Evolutionary conservation across 2,113 vertebrate species (phyloP), one percentile per base, ranked within the genome.

Genomic region (Choloepus hoffmanni): DNA sequence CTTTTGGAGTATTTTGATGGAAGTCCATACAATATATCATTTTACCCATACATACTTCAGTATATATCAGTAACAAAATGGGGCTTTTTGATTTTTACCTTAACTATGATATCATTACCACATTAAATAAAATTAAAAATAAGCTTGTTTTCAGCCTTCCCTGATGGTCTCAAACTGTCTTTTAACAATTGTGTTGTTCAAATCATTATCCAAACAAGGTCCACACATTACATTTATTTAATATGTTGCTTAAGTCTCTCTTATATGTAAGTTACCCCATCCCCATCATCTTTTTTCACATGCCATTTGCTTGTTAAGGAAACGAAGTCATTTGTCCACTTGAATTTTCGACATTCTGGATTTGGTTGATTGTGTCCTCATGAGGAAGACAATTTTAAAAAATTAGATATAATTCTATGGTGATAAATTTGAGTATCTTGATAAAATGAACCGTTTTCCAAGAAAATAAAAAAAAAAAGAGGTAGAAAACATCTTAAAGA

Each of bases 151-250:
- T 94, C 40, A 90, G 11, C 33, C 60, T 82, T 87, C 13, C 30
- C 26, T 83, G n/a, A 68, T 0, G 2, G 5, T 62, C 28, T 87
- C 67, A 86, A 85, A 90, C 73, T 58, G 53, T 65, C 36, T 79
- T 86, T 45, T 28, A 85, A 90, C 30, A 65, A 81, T 50, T 90
- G 36, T 86, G 94, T 94, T 70, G 50, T 90, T 85, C 28, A 78
- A 91, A 36, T 76, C 8, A n/a, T 3, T 83, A n/a, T 50, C 11
- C 48, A 50, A 50, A 50, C 48, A 11, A 50, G 48, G 48, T 50
- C 50, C 33, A 50, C 4, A 21, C 11, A 67, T 55, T 73, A 26
- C 21, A 74, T 85, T 74, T 67, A 28, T 5, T 63, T 84, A n/a
- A 53, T 73, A 18, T 67, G 21, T 53, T 82, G 48, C 55, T 90